Evolutionary conservation across 2,113 vertebrate genomes (phyloP), one percentile per base, ranked within the genome.

Genomic region (Centropus bengalensis): DNA sequence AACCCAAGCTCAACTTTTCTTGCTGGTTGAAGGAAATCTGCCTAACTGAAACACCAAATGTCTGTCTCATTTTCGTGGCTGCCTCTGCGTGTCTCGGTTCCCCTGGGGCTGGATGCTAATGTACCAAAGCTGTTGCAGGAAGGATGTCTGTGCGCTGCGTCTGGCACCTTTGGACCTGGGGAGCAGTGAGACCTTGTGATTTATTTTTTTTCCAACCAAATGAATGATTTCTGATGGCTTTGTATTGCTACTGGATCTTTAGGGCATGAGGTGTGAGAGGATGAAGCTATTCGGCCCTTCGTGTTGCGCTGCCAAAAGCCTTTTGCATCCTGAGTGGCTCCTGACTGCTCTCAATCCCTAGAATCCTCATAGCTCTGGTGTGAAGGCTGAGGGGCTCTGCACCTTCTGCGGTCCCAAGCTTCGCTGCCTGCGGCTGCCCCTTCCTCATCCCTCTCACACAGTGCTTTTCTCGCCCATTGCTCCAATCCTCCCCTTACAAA

Each of bases 1-100:
- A 74, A 26, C 17, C 22, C 22, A 36, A 32, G 54, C 13, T 76
- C 20, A 26, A 20, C n/a, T 91, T 68, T 83, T 88, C 89, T 86
- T 58, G 16, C 80, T 79, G 66, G 32, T 49, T 12, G 9, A 15
- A 80, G 52, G 62, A 91, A 82, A 88, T 51, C 26, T 94, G 82
- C 67, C 66, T 27, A 80, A 40, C 59, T 40, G 52, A 83, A 91
- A 70, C 60, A 47, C 79, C 68, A 91, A 88, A 88, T 66, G 62
- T 88, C 91, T 89, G 83, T 73, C 81, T 96, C 59, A 23, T 84
- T 93, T 86, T 83, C 18, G 3, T 59, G 95, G 59, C 79, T 93
- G 71, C 22, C 58, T 79, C 81, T 82, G 42, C 10, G 1, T 77
- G 82, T 42, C 74, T 75, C 42, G 10, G 9, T 12, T 71, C 80